A percentile compares a stretch with the other conserved stretches of the same genome.
These are phyloP conservation scores for Eupithecia tripunctaria DNA, from an alignment of 2,888 invertebrate species.

Conservation along the genomic window DNA sequence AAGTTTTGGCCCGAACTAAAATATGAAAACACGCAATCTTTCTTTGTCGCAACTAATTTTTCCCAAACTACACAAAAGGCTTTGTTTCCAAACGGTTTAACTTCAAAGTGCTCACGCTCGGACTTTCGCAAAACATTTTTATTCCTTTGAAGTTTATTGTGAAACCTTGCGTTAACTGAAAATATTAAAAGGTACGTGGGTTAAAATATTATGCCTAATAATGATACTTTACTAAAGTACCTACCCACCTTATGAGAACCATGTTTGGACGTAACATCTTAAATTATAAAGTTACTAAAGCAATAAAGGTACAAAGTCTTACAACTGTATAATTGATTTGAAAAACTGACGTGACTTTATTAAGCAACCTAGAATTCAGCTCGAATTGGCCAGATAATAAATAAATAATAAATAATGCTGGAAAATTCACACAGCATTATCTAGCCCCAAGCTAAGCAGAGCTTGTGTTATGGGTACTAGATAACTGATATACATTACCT, in stretches of 20 bases:
- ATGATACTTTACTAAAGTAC: neutral
- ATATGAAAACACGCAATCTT: slow-evolving; percentile 14
- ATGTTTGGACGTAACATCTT: neutral
- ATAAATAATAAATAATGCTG: too few relatives aligned
- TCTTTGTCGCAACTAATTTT: slow-evolving; percentile 32
- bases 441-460: too few relatives aligned
- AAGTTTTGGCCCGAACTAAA: slow-evolving; percentile 7
- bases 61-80: slow-evolving; percentile 46
- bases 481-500: too few relatives aligned
- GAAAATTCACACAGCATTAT: too few relatives aligned
- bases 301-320: too few relatives aligned
- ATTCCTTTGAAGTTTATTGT: slow-evolving; percentile 38
- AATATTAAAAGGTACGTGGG: slow-evolving; percentile 4
- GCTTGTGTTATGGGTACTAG: too few relatives aligned
- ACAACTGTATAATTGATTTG: too few relatives aligned
- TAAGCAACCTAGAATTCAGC: too few relatives aligned
- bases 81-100: slow-evolving; percentile 57
- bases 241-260: neutral
- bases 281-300: too few relatives aligned
- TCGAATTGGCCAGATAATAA: too few relatives aligned
- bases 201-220: neutral
- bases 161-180: slow-evolving; percentile 27
- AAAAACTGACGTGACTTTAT: too few relatives aligned
- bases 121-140: slow-evolving; percentile 46
- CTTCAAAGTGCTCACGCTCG: slow-evolving; percentile 49